These are phyloP conservation scores for Lomographa bimaculata DNA, from an alignment of 2,888 invertebrate genomes.

Conservation along the genomic window DNA sequence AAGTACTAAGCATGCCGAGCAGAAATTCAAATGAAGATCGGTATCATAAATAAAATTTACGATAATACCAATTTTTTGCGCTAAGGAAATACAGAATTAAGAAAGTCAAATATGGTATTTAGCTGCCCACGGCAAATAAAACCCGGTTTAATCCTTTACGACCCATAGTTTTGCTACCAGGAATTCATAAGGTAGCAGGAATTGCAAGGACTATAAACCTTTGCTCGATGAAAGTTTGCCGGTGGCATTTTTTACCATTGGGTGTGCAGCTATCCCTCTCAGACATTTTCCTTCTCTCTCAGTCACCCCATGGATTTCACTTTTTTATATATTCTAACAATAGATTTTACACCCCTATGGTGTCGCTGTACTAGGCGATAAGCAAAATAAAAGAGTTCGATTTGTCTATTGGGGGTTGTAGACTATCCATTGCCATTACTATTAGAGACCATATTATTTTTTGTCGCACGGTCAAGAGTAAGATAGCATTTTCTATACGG, in stretches of 20 bases:
- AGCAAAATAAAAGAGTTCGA: conserved; percentile 55
- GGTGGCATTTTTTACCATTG: conserved; percentile 23
- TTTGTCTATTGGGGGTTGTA: conserved; percentile 34
- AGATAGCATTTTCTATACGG: too few relatives aligned
- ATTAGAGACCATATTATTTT: too few relatives aligned
- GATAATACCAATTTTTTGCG: too few relatives aligned
- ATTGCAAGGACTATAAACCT: conserved; percentile 21
- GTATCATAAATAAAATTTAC: too few relatives aligned
- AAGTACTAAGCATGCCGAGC: too few relatives aligned
- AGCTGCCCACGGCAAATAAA: too few relatives aligned
- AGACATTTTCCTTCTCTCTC: too few relatives aligned
- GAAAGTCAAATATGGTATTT: too few relatives aligned
- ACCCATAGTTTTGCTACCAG: conserved; percentile 33
- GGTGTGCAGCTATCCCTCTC: conserved; percentile 18
- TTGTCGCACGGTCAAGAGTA: too few relatives aligned
- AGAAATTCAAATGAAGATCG: too few relatives aligned
- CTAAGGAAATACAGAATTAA: too few relatives aligned
- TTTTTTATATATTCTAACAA: conserved; percentile 39
- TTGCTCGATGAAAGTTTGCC: too few relatives aligned
- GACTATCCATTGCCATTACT: background rate
- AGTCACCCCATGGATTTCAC: conserved; percentile 27
- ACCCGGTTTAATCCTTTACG: conserved; percentile 28
- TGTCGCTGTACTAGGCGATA: conserved; percentile 60
- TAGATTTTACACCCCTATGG: conserved; percentile 62
- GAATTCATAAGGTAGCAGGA: conserved; percentile 37